These are phyloP conservation scores for Heloderma charlesbogerti DNA, from an alignment of 2,113 vertebrate species.

Conservation along the genomic window DNA sequence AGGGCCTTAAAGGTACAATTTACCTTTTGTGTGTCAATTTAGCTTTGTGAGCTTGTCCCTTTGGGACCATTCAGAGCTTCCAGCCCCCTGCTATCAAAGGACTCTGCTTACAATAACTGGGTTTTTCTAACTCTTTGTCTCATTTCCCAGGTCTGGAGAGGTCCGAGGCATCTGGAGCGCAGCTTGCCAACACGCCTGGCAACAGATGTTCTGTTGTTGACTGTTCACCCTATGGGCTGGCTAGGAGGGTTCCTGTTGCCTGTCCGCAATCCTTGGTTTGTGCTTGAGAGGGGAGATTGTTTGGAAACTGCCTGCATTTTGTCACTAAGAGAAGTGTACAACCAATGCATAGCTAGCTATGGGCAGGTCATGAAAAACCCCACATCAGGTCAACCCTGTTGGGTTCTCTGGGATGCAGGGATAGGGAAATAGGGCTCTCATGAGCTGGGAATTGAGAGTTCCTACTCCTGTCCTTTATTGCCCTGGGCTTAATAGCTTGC, in stretches of 20 bases:
- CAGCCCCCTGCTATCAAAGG: not conserved
- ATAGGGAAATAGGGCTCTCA: not conserved
- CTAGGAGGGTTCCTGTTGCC: conserved; percentile 56
- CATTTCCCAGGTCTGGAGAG: not conserved
- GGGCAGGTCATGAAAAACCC: not conserved
- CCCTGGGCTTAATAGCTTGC: not conserved
- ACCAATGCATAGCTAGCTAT: not conserved
- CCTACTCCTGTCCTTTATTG: not conserved
- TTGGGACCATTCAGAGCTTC: too few relatives aligned
- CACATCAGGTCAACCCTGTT: not conserved
- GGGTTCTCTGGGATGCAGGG: not conserved
- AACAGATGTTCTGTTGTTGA: not conserved
- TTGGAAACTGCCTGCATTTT: not conserved
- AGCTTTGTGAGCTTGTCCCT: too few relatives aligned
- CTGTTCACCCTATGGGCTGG: conserved; percentile 56
- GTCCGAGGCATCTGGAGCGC: not conserved
- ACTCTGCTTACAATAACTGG: not conserved
- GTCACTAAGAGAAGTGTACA: not conserved
- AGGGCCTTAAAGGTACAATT: conserved; percentile 15
- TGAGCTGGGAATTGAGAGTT: not conserved
- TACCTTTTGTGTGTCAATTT: too few relatives aligned
- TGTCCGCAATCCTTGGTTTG: conserved; percentile 51
- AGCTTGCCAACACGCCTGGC: not conserved
- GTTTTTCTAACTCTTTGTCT: not conserved
- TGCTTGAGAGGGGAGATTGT: not conserved